Conservation (phyloP, 1,140 invertebrate genomes). For the Drosophila fuyamai region DNA sequence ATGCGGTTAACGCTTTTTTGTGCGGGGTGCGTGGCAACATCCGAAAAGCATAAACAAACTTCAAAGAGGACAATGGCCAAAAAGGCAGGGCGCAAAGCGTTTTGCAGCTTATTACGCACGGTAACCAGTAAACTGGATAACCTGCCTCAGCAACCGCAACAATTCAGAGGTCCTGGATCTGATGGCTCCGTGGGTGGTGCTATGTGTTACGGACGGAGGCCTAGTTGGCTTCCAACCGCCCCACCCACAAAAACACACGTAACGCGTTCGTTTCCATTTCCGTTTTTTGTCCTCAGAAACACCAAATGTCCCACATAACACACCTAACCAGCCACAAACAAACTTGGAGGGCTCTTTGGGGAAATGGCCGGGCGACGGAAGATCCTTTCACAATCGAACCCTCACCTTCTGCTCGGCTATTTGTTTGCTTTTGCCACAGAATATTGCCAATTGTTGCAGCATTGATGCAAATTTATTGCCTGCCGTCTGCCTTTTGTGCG, state of each 20-base stretch:
- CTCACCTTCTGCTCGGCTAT: constrained; percentile 41
- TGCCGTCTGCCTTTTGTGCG: constrained; percentile 44
- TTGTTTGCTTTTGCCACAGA: constrained; percentile 69
- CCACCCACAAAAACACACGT: constrained; percentile 19
- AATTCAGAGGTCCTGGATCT: constrained; percentile 60
- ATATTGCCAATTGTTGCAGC: constrained; percentile 79
- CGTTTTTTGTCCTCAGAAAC: constrained; percentile 25
- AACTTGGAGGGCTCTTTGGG: constrained; percentile 8
- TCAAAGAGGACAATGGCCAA: constrained; percentile 71
- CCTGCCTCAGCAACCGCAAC: constrained; percentile 55
- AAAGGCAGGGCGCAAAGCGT: constrained; percentile 31
- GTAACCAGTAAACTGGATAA: constrained; percentile 32
- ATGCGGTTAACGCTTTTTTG: constrained; percentile 32
- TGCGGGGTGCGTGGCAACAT: constrained; percentile 54
- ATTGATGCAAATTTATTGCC: constrained; percentile 79
- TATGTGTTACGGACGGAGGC: constrained; percentile 5
- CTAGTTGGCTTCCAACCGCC: constrained; percentile 14
- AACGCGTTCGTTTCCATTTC: constrained; percentile 44
- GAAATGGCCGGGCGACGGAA: constrained; percentile 6
- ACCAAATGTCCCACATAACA: constrained; percentile 27
- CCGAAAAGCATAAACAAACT: constrained; percentile 84
- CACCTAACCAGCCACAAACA: background rate
- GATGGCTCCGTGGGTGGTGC: constrained; percentile 21
- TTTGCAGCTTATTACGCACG: constrained; percentile 75
- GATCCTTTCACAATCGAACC: constrained; percentile 8